Base-by-base conservation (phyloP, 1,140 invertebrate species). In the Halictus rubicundus region DNA sequence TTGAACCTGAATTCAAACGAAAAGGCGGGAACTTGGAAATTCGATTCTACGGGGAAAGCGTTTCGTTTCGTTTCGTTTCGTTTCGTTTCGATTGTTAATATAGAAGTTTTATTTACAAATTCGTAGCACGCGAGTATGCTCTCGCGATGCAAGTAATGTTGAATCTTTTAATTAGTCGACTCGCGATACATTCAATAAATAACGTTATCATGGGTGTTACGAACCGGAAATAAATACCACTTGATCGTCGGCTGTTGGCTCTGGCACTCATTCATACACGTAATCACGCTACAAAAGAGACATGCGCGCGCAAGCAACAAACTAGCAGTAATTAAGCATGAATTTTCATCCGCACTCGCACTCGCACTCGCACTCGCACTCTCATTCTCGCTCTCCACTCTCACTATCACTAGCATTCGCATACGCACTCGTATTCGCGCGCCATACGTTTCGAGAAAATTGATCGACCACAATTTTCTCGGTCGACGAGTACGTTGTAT, bases 71-170 rank as follows among this genome's bases (percentile, higher is more conserved):
- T n/a, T n/a, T n/a, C n/a, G n/a, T n/a, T n/a, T n/a, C 5, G 19
- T 23, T 69, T 27, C 39, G 23, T 72, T 64, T 72, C 63, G 72
- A 72, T 78, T 84, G 80, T 63, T 54, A 84, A 87, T 87, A 85
- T 87, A 64, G 49, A 78, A 78, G 76, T 85, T 89, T 89, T 89
- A 90, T 90, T 88, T 88, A 88, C 87, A 89, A 89, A 87, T 82
- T 85, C 64, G 80, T 86, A 80, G 42, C 42, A 46, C 14, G 42
- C 42, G 42, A 46, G 42, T 70, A 78, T 52, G 19, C 79, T 68
- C 72, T 68, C 59, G 59, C 76, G 71, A 72, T 82, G 54, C 54
- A 81, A 66, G 66, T 81, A 49, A 32, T 87, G 79, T 78, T 84
- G 75, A 76, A 23, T 69, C 68, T 65, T 60, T 69, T 10, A 42